Base-by-base conservation (phyloP, 2,888 invertebrate species). In the Polydrusus pterygomalis region DNA sequence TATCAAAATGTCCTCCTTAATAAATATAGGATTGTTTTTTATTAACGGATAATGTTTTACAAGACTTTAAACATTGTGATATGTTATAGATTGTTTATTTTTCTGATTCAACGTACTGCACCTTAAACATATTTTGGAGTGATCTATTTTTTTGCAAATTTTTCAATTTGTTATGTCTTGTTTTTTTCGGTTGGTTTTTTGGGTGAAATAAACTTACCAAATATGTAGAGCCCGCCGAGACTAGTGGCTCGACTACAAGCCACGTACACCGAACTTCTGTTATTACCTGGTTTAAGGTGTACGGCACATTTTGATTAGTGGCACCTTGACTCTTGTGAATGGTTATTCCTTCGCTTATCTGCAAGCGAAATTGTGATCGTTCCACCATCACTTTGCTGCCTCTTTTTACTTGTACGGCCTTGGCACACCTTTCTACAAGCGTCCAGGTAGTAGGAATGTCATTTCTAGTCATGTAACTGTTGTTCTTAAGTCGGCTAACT, bases 21-120 rank as follows among this genome's bases (percentile, higher is more conserved):
- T 34, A 63, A 70, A 70, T 3, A 63, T 8, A n/a, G 70, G 70
- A 63, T 70, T 62, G 13, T 43, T 43, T 43, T 43, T 30, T 18
- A 30, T 30, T 43, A 30, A 13, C 17, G 15, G 11, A 38, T 3
- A 70, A 62, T 43, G 43, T 11, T 43, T 43, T 11, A 10, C 13
- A n/a, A n/a, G n/a, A n/a, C n/a, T n/a, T n/a, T n/a, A n/a, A n/a
- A n/a, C n/a, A n/a, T n/a, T n/a, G n/a, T n/a, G n/a, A n/a, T n/a
- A n/a, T n/a, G 15, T 20, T 10, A 47, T 30, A 6, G 30, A 25
- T 15, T 30, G 9, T 47, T 47, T 65, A 18, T 15, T 34, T 25
- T 47, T 7, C 3, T n/a, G 7, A 3, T 60, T 20, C 45, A 30
- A 25, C 10, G 49, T 49, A 18, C n/a, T 67, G 67, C 8, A 8